Evolutionary conservation across 2,888 invertebrate species (phyloP), one percentile per base, ranked within the genome.

Genomic region (Lottia gigantea): DNA sequence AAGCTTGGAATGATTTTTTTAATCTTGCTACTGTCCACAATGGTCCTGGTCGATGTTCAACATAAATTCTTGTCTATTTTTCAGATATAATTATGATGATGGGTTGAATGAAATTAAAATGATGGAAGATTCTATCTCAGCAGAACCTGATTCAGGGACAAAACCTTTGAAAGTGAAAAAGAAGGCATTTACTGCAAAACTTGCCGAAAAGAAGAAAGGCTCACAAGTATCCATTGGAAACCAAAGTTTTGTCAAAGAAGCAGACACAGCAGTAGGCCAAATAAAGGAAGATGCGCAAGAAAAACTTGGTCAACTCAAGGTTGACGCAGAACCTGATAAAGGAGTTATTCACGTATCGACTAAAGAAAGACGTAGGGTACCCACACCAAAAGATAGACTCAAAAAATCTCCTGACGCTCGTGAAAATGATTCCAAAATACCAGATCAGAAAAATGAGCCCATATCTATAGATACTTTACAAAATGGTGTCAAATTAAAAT

Each of bases 161-260:
- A 55, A 55, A 23, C 55, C 19, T 4, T 11, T 23, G 23, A 55
- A 55, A 55, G 55, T 55, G 64, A 80, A 78, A 68, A 84, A 84
- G 73, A 84, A 83, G 71, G 80, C 81, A 74, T 78, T 81, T n/a
- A 72, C 81, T n/a, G 78, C 82, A 23, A 84, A 83, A 71, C 73
- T 84, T 25, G 81, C 79, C 15, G 83, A 81, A 67, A 80, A 76
- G 63, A 83, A 81, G 68, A 55, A 23, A 47, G 70, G 70, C 45
- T 63, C 67, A 15, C 68, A 46, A 19, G 49, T 55, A 19, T 64
- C 71, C 47, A 31, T 55, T 45, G 70, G 70, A 63, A 19, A 70
- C 62, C 67, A 73, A 71, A 70, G 71, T 71, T 67, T 69, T 69
- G 71, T 72, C 26, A 64, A 64, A 64, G 15, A 7, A 14, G 23